phyloP scores from a whole-genome alignment of 2,797 vertebrate genomes.

The Meda fulgida region DNA sequence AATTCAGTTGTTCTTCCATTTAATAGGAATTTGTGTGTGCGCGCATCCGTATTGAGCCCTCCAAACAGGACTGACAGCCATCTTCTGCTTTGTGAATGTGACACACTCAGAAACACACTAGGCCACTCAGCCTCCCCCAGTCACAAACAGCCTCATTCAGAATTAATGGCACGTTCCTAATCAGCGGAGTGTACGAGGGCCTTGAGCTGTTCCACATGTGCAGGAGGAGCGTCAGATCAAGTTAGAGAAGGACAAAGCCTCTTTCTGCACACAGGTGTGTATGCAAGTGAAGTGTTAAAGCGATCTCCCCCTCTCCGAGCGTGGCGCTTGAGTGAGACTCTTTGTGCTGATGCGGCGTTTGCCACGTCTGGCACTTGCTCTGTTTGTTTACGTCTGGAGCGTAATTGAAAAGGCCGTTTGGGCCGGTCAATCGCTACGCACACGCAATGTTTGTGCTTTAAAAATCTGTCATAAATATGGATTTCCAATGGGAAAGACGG shows the following conservation, averaged over 20 bases:
- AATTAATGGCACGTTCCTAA: constrained; percentile 63
- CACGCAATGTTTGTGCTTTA: neutral
- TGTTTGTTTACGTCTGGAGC: constrained; percentile 51
- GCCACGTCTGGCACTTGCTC: constrained; percentile 34
- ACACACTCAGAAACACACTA: constrained; percentile 51
- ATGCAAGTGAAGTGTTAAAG: constrained; percentile 51
- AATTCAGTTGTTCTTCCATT: too few relatives aligned
- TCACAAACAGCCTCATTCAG: constrained; percentile 34
- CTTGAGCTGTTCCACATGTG: constrained; percentile 84
- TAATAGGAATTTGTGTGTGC: too few relatives aligned
- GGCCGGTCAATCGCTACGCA: neutral
- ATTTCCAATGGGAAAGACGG: neutral
- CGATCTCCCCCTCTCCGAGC: constrained; percentile 44
- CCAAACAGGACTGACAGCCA: neutral
- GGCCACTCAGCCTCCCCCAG: constrained; percentile 11
- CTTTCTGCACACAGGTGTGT: constrained; percentile 71
- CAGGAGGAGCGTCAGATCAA: constrained; percentile 75
- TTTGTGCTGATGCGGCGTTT: constrained; percentile 58
- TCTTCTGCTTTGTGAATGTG: neutral
- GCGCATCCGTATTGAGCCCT: neutral
- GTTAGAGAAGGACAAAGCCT: constrained; percentile 77
- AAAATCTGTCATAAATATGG: neutral
- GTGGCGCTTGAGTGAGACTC: constrained; percentile 45
- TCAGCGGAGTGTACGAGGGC: constrained; percentile 67
- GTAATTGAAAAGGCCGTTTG: constrained; percentile 44